Conservation (phyloP, 1,140 invertebrate species). For the Aphidius ervi region DNA sequence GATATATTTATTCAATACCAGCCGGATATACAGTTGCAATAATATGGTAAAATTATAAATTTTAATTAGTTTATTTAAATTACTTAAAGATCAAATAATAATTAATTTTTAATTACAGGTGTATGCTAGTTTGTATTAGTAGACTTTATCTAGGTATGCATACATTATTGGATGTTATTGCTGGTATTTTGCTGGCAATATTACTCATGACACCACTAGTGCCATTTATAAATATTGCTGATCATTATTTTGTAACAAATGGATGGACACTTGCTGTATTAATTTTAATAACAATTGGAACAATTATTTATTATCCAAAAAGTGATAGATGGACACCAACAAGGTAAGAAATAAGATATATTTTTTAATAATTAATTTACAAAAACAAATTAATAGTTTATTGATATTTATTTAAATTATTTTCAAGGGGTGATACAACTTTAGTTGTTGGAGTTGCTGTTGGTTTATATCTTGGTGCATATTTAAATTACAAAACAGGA, state of each 20-base stretch:
- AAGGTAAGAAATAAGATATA: slow-evolving; percentile 53
- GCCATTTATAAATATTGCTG: slow-evolving; percentile 69
- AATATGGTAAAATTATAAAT: slow-evolving; percentile 48
- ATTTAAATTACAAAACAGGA: slow-evolving; percentile 77
- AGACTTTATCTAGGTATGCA: slow-evolving; percentile 91
- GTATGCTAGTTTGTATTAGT: slow-evolving; percentile 75
- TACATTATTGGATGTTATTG: slow-evolving; percentile 76
- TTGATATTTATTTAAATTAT: slow-evolving; percentile 14
- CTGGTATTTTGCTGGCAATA: slow-evolving; percentile 65
- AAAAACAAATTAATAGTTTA: neutral
- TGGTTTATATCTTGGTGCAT: slow-evolving; percentile 76
- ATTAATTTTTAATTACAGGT: slow-evolving; percentile 52
- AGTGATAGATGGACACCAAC: slow-evolving; percentile 79
- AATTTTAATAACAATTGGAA: slow-evolving; percentile 60
- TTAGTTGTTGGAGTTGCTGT: slow-evolving; percentile 76
- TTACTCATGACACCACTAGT: slow-evolving; percentile 67
- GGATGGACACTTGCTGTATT: slow-evolving; percentile 64
- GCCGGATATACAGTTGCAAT: slow-evolving; percentile 56
- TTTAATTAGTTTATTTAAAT: slow-evolving; percentile 1
- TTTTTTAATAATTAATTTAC: neutral
- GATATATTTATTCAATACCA: slow-evolving; percentile 71
- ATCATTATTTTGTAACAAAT: slow-evolving; percentile 68
- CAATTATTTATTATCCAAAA: slow-evolving; percentile 69
- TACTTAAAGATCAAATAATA: no score
- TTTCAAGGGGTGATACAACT: slow-evolving; percentile 77